These are phyloP conservation scores for Sylvilagus floridanus DNA, from an alignment of 2,797 vertebrate species.

Conservation along the genomic window DNA sequence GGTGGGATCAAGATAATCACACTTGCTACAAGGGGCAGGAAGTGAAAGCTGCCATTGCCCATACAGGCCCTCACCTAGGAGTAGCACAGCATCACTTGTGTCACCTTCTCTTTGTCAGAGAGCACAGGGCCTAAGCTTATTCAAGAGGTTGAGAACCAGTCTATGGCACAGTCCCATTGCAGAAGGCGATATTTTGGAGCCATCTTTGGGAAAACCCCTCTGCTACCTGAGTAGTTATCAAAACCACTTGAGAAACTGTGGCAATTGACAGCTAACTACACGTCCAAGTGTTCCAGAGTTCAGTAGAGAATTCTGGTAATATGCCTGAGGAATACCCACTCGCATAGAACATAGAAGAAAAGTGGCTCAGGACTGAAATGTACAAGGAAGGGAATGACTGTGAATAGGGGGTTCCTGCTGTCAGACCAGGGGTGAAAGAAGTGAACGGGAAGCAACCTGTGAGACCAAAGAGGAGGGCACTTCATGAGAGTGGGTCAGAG, in stretches of 20 bases:
- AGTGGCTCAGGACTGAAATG: not conserved
- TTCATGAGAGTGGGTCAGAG: not conserved
- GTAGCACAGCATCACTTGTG: not conserved
- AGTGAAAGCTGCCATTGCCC: not conserved
- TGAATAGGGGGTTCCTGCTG: not conserved
- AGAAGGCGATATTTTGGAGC: not conserved
- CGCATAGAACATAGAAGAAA: not conserved
- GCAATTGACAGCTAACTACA: not conserved
- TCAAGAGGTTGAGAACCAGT: not conserved
- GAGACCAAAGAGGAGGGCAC: not conserved
- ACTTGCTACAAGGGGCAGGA: not conserved
- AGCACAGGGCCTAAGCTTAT: not conserved
- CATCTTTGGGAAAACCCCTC: not conserved
- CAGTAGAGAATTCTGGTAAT: not conserved
- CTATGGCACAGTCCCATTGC: not conserved
- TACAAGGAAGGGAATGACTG: not conserved
- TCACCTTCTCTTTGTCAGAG: not conserved
- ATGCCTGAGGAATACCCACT: not conserved
- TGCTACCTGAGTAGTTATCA: not conserved
- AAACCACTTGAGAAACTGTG: not conserved
- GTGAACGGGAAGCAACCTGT: not conserved
- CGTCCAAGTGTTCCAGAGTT: not conserved
- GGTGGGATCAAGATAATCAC: not conserved
- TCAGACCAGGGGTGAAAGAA: not conserved
- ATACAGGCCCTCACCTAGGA: not conserved